These are phyloP conservation scores for Epinotia ramella DNA, from an alignment of 2,888 invertebrate genomes.

Conservation along the genomic window DNA sequence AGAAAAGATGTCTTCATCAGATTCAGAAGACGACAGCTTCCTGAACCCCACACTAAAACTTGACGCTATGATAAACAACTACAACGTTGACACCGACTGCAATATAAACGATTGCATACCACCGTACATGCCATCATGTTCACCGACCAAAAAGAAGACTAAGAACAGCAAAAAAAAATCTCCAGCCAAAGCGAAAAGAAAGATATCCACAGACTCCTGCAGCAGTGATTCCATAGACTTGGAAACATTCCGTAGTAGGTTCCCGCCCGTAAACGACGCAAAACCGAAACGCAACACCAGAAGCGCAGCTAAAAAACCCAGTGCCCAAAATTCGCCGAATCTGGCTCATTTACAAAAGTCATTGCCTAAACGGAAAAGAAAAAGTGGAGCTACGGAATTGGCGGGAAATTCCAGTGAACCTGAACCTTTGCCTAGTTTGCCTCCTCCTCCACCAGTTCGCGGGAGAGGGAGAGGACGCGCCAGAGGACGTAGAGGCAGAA, in stretches of 20 bases:
- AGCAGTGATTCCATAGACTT: slow-evolving; percentile 36
- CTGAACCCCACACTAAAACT: slow-evolving; percentile 69
- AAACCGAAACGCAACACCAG: slow-evolving; percentile 21
- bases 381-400: slow-evolving; percentile 19
- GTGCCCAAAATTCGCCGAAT: slow-evolving; percentile 26
- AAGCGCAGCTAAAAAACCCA: slow-evolving; percentile 4
- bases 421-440: not conserved
- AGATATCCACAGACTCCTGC: slow-evolving; percentile 31
- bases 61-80: slow-evolving; percentile 62
- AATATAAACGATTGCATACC: slow-evolving; percentile 52
- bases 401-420: not conserved
- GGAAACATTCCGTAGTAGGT: slow-evolving; percentile 25
- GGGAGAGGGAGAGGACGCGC: slow-evolving; percentile 44
- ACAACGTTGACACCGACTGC: slow-evolving; percentile 55
- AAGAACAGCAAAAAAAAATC: slow-evolving; percentile 5
- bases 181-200: slow-evolving; percentile 10
- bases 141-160: slow-evolving; percentile 19
- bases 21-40: slow-evolving; percentile 78
- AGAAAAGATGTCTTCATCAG: slow-evolving; percentile 65
- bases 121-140: slow-evolving; percentile 19
- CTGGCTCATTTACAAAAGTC: slow-evolving; percentile 29
- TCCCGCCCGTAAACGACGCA: slow-evolving; percentile 19
- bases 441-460: slow-evolving; percentile 1
- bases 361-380: slow-evolving; percentile 37
- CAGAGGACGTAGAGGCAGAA: slow-evolving; percentile 28